A percentile compares a stretch with the other conserved stretches of the same genome.
phyloP scores from a whole-genome alignment of 2,888 invertebrate genomes.

The Hydrotaea diabolus region DNA sequence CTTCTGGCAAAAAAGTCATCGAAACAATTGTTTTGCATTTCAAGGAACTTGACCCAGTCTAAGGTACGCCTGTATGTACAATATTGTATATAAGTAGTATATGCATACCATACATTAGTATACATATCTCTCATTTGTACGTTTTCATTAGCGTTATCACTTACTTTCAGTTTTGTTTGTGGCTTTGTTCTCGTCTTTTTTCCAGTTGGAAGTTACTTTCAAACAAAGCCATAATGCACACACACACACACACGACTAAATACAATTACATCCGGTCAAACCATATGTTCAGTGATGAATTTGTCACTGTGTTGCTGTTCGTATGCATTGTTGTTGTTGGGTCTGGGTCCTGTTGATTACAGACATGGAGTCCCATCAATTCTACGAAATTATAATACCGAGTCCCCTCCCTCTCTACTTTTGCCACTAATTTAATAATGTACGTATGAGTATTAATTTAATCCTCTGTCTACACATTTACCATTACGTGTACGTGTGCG shows the following conservation, averaged over 20 bases:
- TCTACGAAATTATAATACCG: constrained; percentile 29
- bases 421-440: constrained; percentile 31
- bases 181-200: too few relatives aligned
- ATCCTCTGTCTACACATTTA: not conserved
- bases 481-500: not conserved
- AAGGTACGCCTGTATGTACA: not conserved
- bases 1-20: too few relatives aligned
- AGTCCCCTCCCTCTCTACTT: not conserved
- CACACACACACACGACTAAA: not conserved
- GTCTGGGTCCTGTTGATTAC: constrained; percentile 1
- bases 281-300: not conserved
- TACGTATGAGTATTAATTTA: constrained; percentile 12
- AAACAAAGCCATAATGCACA: too few relatives aligned
- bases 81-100: not conserved
- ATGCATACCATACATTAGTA: not conserved
- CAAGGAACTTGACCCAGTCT: not conserved
- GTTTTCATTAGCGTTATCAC: not conserved
- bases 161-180: not conserved
- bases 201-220: too few relatives aligned
- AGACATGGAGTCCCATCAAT: constrained; percentile 22
- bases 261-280: not conserved
- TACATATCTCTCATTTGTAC: not conserved
- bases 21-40: too few relatives aligned
- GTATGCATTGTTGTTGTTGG: not conserved
- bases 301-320: not conserved